Evolutionary conservation across 2,797 vertebrate genomes (phyloP).

Genomic region (Ctenopoma kingsleyae): DNA sequence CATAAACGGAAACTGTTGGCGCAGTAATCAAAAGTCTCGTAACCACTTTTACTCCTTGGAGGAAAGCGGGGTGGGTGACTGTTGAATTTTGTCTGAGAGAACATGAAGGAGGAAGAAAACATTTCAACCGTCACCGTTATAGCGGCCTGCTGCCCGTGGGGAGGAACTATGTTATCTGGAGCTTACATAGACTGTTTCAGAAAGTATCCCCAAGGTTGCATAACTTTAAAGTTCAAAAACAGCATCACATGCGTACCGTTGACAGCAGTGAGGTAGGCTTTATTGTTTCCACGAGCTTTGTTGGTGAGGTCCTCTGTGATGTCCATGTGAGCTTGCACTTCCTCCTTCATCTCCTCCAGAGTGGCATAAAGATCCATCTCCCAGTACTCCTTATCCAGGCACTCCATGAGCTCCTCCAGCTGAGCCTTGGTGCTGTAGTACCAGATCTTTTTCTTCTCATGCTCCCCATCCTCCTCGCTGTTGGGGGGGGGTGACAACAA

Average conservation of each 20-base stretch:
- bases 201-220: neutral
- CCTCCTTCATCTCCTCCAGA: conserved; percentile 93
- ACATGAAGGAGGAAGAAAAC: conserved; percentile 17
- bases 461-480: conserved; percentile 95
- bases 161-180: neutral
- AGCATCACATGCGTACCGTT: conserved; percentile 85
- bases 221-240: neutral
- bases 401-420: conserved; percentile 90
- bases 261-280: conserved; percentile 92
- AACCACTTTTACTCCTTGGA: conserved; percentile 26
- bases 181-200: neutral
- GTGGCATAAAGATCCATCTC: conserved; percentile 92
- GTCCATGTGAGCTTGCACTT: conserved; percentile 95
- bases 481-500: conserved; percentile 8
- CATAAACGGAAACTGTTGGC: conserved; percentile 42
- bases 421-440: conserved; percentile 97
- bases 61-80: conserved; percentile 8
- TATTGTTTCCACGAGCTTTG: conserved; percentile 94
- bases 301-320: conserved; percentile 96
- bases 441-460: conserved; percentile 94
- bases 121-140: conserved; percentile 29
- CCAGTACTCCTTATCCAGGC: conserved; percentile 94
- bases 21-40: conserved; percentile 23
- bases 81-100: conserved; percentile 20
- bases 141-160: conserved; percentile 2